Evolutionary conservation across 2,888 invertebrate species (phyloP).

Genomic region (Galerucella pusilla): DNA sequence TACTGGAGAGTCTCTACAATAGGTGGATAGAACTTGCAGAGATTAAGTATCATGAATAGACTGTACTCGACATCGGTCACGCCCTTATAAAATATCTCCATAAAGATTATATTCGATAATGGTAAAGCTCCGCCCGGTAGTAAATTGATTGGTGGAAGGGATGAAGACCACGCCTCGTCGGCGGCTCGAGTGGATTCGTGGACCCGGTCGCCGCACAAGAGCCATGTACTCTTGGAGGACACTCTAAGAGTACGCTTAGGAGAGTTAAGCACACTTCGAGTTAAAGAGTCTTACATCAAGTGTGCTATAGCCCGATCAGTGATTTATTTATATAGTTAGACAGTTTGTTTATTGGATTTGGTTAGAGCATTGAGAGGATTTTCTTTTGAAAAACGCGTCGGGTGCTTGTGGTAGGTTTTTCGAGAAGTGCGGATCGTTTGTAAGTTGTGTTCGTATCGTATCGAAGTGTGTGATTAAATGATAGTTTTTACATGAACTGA

Average conservation of each 20-base stretch:
- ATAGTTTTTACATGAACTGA: slow-evolving; percentile 42
- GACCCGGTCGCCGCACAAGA: slow-evolving; percentile 63
- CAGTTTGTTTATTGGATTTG: slow-evolving; percentile 68
- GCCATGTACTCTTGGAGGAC: slow-evolving; percentile 67
- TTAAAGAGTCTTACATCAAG: slow-evolving; percentile 68
- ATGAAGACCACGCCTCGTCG: slow-evolving; percentile 24
- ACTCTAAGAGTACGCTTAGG: slow-evolving; percentile 67
- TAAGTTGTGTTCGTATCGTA: slow-evolving; percentile 25
- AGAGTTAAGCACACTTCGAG: slow-evolving; percentile 67
- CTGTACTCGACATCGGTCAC: slow-evolving; percentile 29
- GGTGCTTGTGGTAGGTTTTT: slow-evolving; percentile 56
- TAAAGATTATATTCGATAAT: slow-evolving; percentile 20
- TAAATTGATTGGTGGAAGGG: slow-evolving; percentile 24
- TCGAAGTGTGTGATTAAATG: slow-evolving; percentile 37
- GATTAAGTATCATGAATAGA: slow-evolving; percentile 47
- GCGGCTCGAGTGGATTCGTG: slow-evolving; percentile 50
- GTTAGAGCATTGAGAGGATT: slow-evolving; percentile 62
- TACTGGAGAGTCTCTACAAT: slow-evolving; percentile 57
- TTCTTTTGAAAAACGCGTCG: slow-evolving; percentile 59
- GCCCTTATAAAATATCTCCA: slow-evolving; percentile 31
- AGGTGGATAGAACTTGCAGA: slow-evolving; percentile 55
- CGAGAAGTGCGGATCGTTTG: slow-evolving; percentile 36
- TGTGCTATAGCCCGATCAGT: slow-evolving; percentile 66
- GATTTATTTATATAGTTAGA: slow-evolving; percentile 68
- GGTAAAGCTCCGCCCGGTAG: slow-evolving; percentile 22